Conservation (phyloP, 2,888 invertebrate genomes). For the Penaeus monodon region DNA sequence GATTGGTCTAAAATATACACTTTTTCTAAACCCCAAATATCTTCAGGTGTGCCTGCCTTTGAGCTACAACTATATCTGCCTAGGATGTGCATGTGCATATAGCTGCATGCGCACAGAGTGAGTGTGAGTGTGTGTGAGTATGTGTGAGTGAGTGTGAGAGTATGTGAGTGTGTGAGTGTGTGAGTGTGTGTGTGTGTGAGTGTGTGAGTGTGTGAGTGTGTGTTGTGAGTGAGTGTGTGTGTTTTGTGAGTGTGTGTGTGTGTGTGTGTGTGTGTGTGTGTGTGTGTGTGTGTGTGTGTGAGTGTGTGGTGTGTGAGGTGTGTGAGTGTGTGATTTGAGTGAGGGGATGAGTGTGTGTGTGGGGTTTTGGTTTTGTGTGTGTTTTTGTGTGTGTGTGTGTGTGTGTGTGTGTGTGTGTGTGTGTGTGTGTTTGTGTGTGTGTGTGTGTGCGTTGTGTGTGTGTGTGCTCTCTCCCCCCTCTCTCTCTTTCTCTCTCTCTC, state of each 20-base stretch:
- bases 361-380: not conserved
- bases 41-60: too few relatives aligned
- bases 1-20: too few relatives aligned
- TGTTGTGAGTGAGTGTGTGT: not conserved
- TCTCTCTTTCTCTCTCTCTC: too few relatives aligned
- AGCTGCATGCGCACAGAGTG: too few relatives aligned
- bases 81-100: too few relatives aligned
- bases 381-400: not conserved
- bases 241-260: not conserved
- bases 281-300: conserved; percentile 8
- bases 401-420: not conserved
- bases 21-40: too few relatives aligned
- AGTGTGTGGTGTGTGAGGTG: not conserved
- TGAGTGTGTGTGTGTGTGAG: not conserved
- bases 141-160: too few relatives aligned
- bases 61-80: too few relatives aligned
- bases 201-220: too few relatives aligned
- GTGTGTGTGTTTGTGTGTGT: not conserved
- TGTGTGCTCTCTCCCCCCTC: too few relatives aligned
- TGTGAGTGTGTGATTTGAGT: not conserved
- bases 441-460: not conserved
- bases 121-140: too few relatives aligned
- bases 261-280: not conserved
- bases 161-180: too few relatives aligned
- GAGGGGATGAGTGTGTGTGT: not conserved